phyloP scores from a whole-genome alignment of 2,113 vertebrate species.

The Larimichthys crocea region DNA sequence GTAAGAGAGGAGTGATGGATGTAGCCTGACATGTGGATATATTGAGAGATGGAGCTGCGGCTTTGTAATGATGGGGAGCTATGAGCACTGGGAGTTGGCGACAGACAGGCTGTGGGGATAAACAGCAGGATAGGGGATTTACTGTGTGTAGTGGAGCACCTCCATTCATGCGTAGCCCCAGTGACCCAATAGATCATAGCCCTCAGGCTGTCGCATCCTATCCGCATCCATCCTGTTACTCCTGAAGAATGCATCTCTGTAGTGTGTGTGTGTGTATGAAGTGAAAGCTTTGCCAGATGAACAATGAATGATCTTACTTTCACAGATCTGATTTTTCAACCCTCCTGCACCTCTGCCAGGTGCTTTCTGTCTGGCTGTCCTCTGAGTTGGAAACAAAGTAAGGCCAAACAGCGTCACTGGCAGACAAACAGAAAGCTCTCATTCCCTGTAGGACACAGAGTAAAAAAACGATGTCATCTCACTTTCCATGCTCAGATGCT shows the following conservation, averaged over 20 bases:
- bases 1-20: slow-evolving; percentile 21
- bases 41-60: slow-evolving; percentile 27
- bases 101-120: slow-evolving; percentile 42
- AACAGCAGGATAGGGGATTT: slow-evolving; percentile 56
- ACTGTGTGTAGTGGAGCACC: slow-evolving; percentile 53
- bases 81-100: slow-evolving; percentile 40
- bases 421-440: slow-evolving; percentile 40
- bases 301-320: slow-evolving; percentile 32
- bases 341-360: slow-evolving; percentile 35
- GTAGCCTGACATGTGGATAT: background rate
- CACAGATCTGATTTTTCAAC: slow-evolving; percentile 41
- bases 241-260: slow-evolving; percentile 58
- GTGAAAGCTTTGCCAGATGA: slow-evolving; percentile 45
- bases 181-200: slow-evolving; percentile 73
- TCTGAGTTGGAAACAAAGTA: slow-evolving; percentile 56
- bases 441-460: slow-evolving; percentile 12
- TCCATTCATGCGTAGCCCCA: slow-evolving; percentile 70
- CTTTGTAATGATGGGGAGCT: slow-evolving; percentile 36
- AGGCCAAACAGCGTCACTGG: slow-evolving; percentile 44
- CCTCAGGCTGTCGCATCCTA: slow-evolving; percentile 50
- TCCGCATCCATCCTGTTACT: slow-evolving; percentile 69
- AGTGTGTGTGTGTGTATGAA: slow-evolving; percentile 33
- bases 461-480: slow-evolving; percentile 56
- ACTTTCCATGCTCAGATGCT: slow-evolving; percentile 38
- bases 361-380: slow-evolving; percentile 41